These are phyloP conservation scores for Cyanoderma ruficeps DNA, from an alignment of 2,113 vertebrate genomes.

Conservation along the genomic window DNA sequence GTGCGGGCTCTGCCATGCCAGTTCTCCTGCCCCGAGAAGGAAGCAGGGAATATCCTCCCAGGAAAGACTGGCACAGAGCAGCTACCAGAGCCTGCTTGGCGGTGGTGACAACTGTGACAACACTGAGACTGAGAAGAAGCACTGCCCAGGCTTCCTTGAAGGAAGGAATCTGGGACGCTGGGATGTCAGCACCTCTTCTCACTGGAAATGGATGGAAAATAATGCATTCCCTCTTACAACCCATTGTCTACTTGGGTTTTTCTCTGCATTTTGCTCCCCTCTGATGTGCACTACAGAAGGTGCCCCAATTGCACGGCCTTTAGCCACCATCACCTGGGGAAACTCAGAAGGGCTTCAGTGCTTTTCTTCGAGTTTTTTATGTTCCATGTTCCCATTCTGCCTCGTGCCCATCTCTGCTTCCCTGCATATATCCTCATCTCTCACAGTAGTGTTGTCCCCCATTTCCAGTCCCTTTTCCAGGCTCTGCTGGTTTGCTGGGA, in stretches of 20 bases:
- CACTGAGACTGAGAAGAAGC: not conserved
- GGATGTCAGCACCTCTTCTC: not conserved
- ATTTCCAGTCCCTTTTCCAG: not conserved
- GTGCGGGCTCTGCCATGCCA: conserved; percentile 3
- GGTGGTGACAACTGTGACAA: not conserved
- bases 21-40: not conserved
- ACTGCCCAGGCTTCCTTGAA: not conserved
- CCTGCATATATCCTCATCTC: not conserved
- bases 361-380: not conserved
- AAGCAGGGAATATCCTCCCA: not conserved
- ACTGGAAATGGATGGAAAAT: not conserved
- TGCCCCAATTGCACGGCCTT: not conserved
- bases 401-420: not conserved
- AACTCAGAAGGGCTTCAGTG: not conserved
- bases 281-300: not conserved
- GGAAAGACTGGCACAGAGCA: not conserved
- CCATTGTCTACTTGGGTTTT: not conserved
- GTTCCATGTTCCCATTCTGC: not conserved
- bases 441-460: not conserved
- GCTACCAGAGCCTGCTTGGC: not conserved
- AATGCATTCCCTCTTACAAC: not conserved
- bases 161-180: not conserved
- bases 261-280: not conserved
- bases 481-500: not conserved
- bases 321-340: not conserved